Conservation (phyloP, 53 echinoderm and acorn worm species). For the Stichopus horrens region DNA sequence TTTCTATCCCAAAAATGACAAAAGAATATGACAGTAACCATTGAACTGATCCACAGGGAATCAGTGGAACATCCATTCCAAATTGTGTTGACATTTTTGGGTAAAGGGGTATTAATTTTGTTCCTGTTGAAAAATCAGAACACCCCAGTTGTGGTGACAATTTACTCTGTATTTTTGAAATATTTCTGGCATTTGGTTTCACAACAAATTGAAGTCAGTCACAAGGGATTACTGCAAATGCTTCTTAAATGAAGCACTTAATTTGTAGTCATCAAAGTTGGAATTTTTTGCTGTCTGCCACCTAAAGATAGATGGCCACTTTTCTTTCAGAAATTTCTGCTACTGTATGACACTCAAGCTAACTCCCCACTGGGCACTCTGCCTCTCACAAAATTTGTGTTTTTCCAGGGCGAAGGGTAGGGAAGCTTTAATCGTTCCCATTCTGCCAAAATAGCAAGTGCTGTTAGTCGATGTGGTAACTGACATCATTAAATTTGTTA, state of each 20-base stretch:
- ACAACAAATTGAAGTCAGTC: not conserved
- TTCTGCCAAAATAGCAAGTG: not conserved
- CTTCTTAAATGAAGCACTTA: not conserved
- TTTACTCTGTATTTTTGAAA: slow-evolving; percentile 13
- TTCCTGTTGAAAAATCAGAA: not conserved
- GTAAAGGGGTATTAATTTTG: not conserved
- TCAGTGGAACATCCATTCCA: not conserved
- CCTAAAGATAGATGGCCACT: not conserved
- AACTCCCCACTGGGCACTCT: not conserved
- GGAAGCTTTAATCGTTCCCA: not conserved
- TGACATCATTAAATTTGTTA: slow-evolving; percentile 35
- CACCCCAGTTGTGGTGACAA: slow-evolving; percentile 17
- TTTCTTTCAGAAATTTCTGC: not conserved
- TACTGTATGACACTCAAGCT: not conserved
- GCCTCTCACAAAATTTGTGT: not conserved
- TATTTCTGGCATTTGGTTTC: slow-evolving; percentile 24
- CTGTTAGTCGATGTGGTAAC: not conserved
- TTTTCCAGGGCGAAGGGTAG: not conserved
- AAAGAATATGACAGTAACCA: too few relatives aligned
- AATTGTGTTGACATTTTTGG: slow-evolving; percentile 27
- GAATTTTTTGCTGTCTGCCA: not conserved
- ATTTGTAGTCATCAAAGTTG: not conserved
- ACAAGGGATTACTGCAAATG: slow-evolving; percentile 7
- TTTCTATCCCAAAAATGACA: too few relatives aligned
- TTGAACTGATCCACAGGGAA: too few relatives aligned